Evolutionary conservation across 35 echinoderm and acorn worm genomes (phyloP).

Genomic region (Anneissia japonica): DNA sequence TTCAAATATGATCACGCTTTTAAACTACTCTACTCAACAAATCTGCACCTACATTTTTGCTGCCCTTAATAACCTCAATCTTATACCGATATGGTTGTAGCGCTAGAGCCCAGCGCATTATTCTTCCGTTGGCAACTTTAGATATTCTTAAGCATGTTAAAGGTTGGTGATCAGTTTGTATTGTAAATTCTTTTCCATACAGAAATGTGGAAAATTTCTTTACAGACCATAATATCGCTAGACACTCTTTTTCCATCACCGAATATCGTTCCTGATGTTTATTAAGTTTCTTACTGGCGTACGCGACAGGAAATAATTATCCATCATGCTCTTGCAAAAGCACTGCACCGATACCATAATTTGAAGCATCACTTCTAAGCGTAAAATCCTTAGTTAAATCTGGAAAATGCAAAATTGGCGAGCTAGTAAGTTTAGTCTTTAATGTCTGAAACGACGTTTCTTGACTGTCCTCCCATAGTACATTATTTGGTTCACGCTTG

Average conservation of each 20-base stretch:
- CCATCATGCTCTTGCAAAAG: background rate
- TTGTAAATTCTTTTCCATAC: slow-evolving; percentile 31
- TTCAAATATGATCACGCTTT: too few species aligned
- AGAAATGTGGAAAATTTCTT: slow-evolving; percentile 35
- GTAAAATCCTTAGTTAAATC: too few species aligned
- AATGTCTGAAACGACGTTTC: slow-evolving; percentile 10
- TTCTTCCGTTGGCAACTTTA: slow-evolving; percentile 27
- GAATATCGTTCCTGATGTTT: background rate
- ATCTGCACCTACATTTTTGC: slow-evolving; percentile 45
- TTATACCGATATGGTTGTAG: slow-evolving; percentile 35
- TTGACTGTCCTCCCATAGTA: slow-evolving; percentile 6
- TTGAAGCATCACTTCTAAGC: too few species aligned
- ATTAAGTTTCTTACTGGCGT: slow-evolving; percentile 3
- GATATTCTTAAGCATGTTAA: slow-evolving; percentile 18
- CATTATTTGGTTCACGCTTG: background rate
- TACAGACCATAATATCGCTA: slow-evolving; percentile 50
- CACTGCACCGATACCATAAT: background rate
- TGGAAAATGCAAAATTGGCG: slow-evolving; percentile 9
- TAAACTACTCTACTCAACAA: slow-evolving; percentile 27
- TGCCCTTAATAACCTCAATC: slow-evolving; percentile 47
- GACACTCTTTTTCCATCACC: slow-evolving; percentile 32
- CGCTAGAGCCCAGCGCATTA: slow-evolving; percentile 46
- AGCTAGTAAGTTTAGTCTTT: background rate
- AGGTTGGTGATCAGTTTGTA: slow-evolving; percentile 43
- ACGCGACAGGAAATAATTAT: background rate